These are phyloP conservation scores for Hippocampus barbouri DNA, from an alignment of 2,113 vertebrate species.

Conservation along the genomic window DNA sequence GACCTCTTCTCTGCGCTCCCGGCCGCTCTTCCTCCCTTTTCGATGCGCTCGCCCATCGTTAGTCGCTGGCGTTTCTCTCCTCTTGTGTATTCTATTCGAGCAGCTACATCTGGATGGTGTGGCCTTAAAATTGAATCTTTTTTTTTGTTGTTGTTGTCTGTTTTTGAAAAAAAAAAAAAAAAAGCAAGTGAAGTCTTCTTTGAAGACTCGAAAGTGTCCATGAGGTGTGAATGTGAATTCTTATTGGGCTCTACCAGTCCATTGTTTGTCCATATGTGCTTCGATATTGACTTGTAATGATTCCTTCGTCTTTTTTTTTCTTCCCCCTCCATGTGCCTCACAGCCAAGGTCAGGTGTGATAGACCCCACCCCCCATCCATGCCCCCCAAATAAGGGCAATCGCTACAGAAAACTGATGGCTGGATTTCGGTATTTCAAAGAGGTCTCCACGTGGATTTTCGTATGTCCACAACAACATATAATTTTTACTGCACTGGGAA, in stretches of 20 bases:
- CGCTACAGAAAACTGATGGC: background rate
- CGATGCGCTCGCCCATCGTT: conserved; percentile 16
- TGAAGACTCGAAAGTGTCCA: too few relatives aligned
- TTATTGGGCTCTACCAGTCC: too few relatives aligned
- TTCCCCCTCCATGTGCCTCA: too few relatives aligned
- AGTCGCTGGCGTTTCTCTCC: conserved; percentile 6
- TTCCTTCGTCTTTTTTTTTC: background rate
- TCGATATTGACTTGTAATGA: background rate
- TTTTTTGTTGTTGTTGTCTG: background rate
- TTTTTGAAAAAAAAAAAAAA: background rate
- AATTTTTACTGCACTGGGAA: too few relatives aligned
- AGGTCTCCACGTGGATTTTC: background rate
- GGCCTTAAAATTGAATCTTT: background rate
- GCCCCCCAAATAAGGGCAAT: background rate
- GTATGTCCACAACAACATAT: background rate
- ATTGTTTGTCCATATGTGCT: background rate
- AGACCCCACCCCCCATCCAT: background rate
- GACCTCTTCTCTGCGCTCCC: conserved; percentile 23
- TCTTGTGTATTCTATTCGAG: conserved; percentile 2
- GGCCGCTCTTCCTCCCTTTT: conserved; percentile 19
- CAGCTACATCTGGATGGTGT: background rate
- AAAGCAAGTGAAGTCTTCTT: background rate
- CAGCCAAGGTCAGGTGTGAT: background rate
- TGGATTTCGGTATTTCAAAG: background rate
- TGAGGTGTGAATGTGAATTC: background rate